These are phyloP conservation scores for Aulostomus chinensis DNA, from an alignment of 2,797 vertebrate species.

Conservation along the genomic window DNA sequence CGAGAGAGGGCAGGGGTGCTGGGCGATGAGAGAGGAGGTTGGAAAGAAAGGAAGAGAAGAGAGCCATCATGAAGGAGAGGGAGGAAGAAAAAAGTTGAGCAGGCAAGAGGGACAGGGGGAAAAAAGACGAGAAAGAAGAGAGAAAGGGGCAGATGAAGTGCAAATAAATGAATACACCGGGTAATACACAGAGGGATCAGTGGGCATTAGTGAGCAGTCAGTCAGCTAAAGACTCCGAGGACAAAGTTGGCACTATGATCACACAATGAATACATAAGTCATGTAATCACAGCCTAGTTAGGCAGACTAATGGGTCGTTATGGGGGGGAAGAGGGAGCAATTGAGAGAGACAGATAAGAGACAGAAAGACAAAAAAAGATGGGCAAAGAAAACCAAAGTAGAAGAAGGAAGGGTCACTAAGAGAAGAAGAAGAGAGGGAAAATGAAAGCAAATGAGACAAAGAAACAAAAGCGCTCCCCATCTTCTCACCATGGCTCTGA, in stretches of 20 bases:
- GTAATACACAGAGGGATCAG: constrained; percentile 40
- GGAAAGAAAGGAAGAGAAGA: constrained; percentile 20
- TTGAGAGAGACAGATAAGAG: constrained; percentile 13
- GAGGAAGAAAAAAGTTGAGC: constrained; percentile 5
- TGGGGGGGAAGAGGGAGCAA: constrained; percentile 14
- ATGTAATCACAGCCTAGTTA: constrained; percentile 63
- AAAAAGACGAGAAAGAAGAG: constrained; percentile 1
- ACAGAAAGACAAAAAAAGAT: constrained; percentile 7
- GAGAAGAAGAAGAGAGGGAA: not conserved
- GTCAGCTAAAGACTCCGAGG: constrained; percentile 33
- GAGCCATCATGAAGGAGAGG: constrained; percentile 16
- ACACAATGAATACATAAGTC: constrained; percentile 56
- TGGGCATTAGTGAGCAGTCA: constrained; percentile 41
- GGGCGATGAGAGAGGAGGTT: constrained; percentile 24
- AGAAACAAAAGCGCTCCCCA: constrained; percentile 27
- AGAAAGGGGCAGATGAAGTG: constrained; percentile 24
- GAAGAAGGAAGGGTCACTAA: constrained; percentile 19
- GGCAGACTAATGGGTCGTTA: constrained; percentile 59
- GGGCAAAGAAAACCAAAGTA: constrained; percentile 5
- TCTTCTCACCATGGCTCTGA: not conserved
- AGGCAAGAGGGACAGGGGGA: constrained; percentile 1
- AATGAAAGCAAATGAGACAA: constrained; percentile 16
- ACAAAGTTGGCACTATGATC: constrained; percentile 56
- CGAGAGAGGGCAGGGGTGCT: constrained; percentile 45
- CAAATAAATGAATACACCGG: constrained; percentile 46